Evolutionary conservation across 2,797 vertebrate species (phyloP), one percentile per base, ranked within the genome.

Genomic region (Sebastolobus alascanus): DNA sequence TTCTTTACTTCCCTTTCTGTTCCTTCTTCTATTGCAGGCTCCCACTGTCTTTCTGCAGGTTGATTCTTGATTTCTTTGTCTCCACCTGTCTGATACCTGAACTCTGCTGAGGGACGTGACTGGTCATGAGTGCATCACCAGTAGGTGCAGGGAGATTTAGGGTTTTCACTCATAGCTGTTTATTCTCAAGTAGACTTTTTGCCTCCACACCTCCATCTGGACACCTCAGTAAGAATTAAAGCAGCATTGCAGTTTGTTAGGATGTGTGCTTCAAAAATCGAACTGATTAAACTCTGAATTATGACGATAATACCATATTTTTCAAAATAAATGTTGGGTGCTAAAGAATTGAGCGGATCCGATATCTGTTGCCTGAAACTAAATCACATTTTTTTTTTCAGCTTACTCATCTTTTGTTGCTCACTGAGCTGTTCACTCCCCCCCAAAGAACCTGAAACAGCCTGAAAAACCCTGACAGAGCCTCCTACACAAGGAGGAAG

Each of bases 391-490:
- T 31, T 40, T 60, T 63, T 52, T 52, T 13, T 3, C 18, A n/a
- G 46, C 54, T 31, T 11, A 8, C 40, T 60, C 12, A 5, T 69
- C 65, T 20, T 66, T 56, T 68, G 61, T 68, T 73, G 18, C 25
- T 73, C 25, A 25, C 54, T 31, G 63, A 58, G 31, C 58, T 35
- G 38, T 13, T 85, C 20, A 12, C 35, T 40, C 58, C 50, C 52
- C 46, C 8, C 40, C 40, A 63, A 52, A 66, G 58, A 63, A 55
- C 33, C 38, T 64, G 18, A 73, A 79, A 43, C 31, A 20, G 55
- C 20, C 29, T 43, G 22, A 68, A 71, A 63, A 77, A 11, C 58
- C 68, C 58, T 69, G 75, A 76, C 37, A 64, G 38, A 50, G 33
- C 56, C 67, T 80, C 71, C 71, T 56, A 65, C 56, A 1, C n/a